Evolutionary conservation across 2,797 vertebrate genomes (phyloP), one percentile per base, ranked within the genome.

Genomic region (Halcyon leucocephala): DNA sequence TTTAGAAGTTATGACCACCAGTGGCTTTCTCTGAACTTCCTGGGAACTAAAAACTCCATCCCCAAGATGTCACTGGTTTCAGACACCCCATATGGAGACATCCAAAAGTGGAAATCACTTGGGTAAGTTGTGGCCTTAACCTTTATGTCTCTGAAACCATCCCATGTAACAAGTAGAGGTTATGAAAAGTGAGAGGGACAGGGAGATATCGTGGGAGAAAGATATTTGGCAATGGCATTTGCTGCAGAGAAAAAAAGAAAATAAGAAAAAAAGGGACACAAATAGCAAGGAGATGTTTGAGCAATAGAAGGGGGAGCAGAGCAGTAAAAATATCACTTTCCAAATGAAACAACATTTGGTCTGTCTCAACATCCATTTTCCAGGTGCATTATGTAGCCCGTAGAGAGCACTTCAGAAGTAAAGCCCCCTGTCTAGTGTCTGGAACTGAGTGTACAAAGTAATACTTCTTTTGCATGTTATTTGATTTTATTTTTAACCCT

Each of bases 401-500:
- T 6, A 54, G 65, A 51, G 61, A 90, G 11, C 14, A 48, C 20
- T 77, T 52, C 37, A 37, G 12, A n/a, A 39, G 65, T 83, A 86
- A 87, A 79, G 8, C n/a, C 61, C 20, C 33, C 54, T 80, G 11
- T 14, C 10, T 64, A 46, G 16, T 71, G 8, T 62, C 52, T 61
- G 25, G 26, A 94, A 66, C 42, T n/a, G 5, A 14, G 2, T 58
- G 14, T 33, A 35, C 49, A 73, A 81, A 70, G 14, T 46, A 83
- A 42, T 58, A 41, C 54, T 90, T 77, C 12, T 77, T 92, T 82
- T 82, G 14, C 10, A 28, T 58, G 33, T 33, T 66, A 39, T 83
- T 78, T 73, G 28, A 61, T 82, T 95, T 95, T 33, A 87, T 76
- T 85, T 96, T 97, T 96, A 91, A 91, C 70, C 60, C 66, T 86